A percentile compares a stretch with the other conserved stretches of the same genome.
These are phyloP conservation scores for Momotus momota DNA, from an alignment of 2,797 vertebrate species.

Conservation along the genomic window DNA sequence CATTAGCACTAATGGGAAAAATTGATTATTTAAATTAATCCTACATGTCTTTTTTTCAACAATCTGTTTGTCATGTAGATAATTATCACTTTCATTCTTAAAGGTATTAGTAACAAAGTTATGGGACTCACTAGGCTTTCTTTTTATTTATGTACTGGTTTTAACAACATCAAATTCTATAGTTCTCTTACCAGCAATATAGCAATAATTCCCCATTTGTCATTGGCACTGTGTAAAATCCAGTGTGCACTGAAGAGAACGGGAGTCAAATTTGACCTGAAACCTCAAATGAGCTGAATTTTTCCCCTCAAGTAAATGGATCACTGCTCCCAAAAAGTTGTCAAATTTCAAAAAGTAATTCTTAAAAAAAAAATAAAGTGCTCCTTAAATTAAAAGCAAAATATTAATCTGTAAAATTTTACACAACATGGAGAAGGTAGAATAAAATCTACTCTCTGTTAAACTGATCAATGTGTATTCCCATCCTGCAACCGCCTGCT, in stretches of 20 bases:
- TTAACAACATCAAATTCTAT: not conserved
- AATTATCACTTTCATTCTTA: not conserved
- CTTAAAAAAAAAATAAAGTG: not conserved
- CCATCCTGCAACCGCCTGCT: not conserved
- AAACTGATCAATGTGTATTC: not conserved
- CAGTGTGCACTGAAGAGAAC: not conserved
- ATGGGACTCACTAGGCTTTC: not conserved
- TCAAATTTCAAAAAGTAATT: not conserved
- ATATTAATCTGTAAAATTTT: not conserved
- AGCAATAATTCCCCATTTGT: not conserved
- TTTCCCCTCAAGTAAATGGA: not conserved
- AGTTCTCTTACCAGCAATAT: not conserved
- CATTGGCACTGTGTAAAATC: not conserved
- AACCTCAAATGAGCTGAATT: not conserved
- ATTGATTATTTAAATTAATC: not conserved
- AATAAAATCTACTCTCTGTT: not conserved
- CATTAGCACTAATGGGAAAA: not conserved
- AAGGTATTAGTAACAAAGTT: not conserved
- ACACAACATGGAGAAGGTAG: not conserved
- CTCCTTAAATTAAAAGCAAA: not conserved
- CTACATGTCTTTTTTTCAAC: not conserved
- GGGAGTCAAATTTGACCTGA: not conserved
- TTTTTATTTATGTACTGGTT: not conserved
- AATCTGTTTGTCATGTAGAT: rapidly evolving
- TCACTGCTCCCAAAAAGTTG: not conserved